phyloP scores from a whole-genome alignment of 1,140 invertebrate genomes.

The Diuraphis noxia region DNA sequence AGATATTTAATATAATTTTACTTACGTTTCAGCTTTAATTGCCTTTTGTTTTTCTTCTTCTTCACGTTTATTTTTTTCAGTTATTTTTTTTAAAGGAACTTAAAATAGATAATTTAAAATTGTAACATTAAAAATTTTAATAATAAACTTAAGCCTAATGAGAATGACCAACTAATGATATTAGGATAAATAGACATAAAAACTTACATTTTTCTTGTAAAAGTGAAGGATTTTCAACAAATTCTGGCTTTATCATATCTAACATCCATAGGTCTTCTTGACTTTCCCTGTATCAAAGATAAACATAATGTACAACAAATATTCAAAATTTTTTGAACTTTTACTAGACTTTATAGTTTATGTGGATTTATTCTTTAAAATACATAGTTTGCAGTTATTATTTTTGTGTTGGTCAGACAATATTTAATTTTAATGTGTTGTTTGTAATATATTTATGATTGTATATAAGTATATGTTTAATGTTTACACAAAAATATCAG shows the following conservation, averaged over 20 bases:
- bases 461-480: not conserved
- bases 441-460: not conserved
- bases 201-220: constrained; percentile 53
- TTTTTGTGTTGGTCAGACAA: not conserved
- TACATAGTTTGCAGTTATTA: not conserved
- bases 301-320: not conserved
- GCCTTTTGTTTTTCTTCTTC: constrained; percentile 50
- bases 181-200: not conserved
- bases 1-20: not conserved
- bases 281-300: constrained; percentile 53
- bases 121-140: not conserved
- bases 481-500: not conserved
- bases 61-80: constrained; percentile 40
- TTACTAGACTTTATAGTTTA: not conserved
- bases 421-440: too few relatives aligned
- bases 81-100: constrained; percentile 51
- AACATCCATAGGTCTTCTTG: constrained; percentile 54
- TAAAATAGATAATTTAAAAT: constrained; percentile 24
- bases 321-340: not conserved
- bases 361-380: not conserved
- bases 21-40: constrained; percentile 51
- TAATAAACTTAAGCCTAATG: not conserved
- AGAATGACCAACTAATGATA: not conserved
- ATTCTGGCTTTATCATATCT: constrained; percentile 55
- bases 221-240: constrained; percentile 47